Evolutionary conservation across 2,113 vertebrate genomes (phyloP), one percentile per base, ranked within the genome.

Genomic region (Oncorhynchus tshawytscha): DNA sequence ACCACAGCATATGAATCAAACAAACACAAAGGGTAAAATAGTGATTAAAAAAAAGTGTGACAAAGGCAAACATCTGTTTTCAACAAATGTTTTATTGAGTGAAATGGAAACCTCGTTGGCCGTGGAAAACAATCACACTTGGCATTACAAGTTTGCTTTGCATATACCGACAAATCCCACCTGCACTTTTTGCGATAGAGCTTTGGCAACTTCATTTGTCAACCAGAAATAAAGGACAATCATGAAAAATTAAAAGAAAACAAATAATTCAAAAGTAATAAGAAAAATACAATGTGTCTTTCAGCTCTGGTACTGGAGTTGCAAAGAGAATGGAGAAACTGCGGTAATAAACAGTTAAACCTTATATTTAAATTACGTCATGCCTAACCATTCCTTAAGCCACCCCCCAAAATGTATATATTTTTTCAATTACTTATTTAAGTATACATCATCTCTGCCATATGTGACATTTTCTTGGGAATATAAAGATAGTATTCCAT

Each of bases 381-480:
- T 76, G 81, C 64, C 79, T 70, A 78, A 59, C 72, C 68, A 11
- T 60, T 68, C 11, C 25, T 54, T 15, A 49, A 3, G 5, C 69
- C 39, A 54, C 3, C 34, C 11, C 22, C 15, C 65, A 45, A 31
- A 78, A 39, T 66, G 34, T 22, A 75, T 29, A 25, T 24, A 13
- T 1, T 16, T 59, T 64, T 59, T 65, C 27, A 49, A 67, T 71
- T 85, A 64, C 24, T 70, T 60, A 48, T 84, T 95, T 94, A 99
- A 84, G 97, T 99, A 92, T 99, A 99, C 98, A 99, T 99, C 97
- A 99, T 99, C 90, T 99, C 98, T 12, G 98, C 97, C 98, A 99
- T 99, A 92, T 98, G 97, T 5, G 98, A 99, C 98, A 99, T 99
- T 89, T 99, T 98, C 94, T 99, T 99, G 78, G 98, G 98, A 87